Evolutionary conservation across 2,113 vertebrate genomes (phyloP).

Genomic region (Saguinus imperator): DNA sequence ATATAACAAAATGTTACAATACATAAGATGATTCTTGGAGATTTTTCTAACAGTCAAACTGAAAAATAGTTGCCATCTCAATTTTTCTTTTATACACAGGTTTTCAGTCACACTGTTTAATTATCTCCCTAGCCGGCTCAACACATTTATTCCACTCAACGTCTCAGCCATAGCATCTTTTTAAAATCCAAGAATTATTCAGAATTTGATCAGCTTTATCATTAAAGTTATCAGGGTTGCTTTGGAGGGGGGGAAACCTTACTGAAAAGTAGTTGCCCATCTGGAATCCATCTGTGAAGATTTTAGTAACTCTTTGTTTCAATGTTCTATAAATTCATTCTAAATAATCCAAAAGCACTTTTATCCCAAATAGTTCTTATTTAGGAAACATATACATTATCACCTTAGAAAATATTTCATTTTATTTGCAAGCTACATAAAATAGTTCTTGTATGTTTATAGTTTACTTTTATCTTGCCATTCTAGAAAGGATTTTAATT

Average conservation of each 20-base stretch:
- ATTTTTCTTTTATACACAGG: conserved; percentile 61
- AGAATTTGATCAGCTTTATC: conserved; percentile 57
- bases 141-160: conserved; percentile 53
- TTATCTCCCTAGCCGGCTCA: conserved; percentile 51
- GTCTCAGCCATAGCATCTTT: conserved; percentile 43
- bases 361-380: conserved; percentile 8
- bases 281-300: conserved; percentile 51
- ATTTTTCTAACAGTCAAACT: conserved; percentile 61
- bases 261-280: conserved; percentile 23
- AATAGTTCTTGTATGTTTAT: neutral
- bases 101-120: conserved; percentile 56
- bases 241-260: conserved; percentile 31
- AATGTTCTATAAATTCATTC: conserved; percentile 55
- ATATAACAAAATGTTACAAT: conserved; percentile 67
- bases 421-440: conserved; percentile 25
- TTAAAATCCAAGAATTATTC: conserved; percentile 67
- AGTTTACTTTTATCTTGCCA: neutral
- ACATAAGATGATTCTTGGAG: conserved; percentile 47
- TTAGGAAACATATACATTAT: conserved; percentile 2
- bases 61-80: conserved; percentile 59
- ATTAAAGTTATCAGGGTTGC: conserved; percentile 49
- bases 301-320: conserved; percentile 51
- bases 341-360: conserved; percentile 46
- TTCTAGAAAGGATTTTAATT: conserved; percentile 46
- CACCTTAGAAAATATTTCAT: conserved; percentile 18